A percentile compares a stretch with the other conserved stretches of the same genome.
These are phyloP conservation scores for Leptarthrus brevirostris DNA, from an alignment of 2,888 invertebrate genomes.

Conservation along the genomic window DNA sequence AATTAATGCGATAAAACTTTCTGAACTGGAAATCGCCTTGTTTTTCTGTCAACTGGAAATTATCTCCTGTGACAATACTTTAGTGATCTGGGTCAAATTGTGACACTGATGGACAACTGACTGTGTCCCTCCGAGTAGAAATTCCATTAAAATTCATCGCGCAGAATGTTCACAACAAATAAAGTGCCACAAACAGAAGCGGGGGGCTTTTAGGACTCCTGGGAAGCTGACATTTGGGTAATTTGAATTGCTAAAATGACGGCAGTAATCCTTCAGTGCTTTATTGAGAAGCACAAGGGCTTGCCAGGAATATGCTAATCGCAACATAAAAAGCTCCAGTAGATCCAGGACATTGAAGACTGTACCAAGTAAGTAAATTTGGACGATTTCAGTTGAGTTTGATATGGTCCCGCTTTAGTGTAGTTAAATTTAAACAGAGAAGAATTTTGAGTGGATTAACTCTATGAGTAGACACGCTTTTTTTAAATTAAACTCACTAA, in stretches of 20 bases:
- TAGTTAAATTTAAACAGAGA: too few relatives aligned
- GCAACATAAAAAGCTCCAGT: constrained; percentile 14
- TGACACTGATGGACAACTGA: constrained; percentile 32
- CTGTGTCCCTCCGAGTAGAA: constrained; percentile 1
- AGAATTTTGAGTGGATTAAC: too few relatives aligned
- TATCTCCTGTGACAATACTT: not conserved
- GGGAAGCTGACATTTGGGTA: constrained; percentile 21
- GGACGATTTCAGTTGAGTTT: too few relatives aligned
- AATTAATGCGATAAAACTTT: too few relatives aligned
- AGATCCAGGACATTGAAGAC: too few relatives aligned
- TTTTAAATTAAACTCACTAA: too few relatives aligned
- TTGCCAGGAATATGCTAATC: constrained; percentile 21
- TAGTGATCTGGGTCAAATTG: constrained; percentile 28
- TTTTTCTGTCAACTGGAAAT: not conserved
- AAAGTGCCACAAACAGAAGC: constrained; percentile 23
- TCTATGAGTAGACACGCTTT: too few relatives aligned
- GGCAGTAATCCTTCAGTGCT: constrained; percentile 25
- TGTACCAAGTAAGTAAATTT: too few relatives aligned
- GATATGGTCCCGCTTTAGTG: too few relatives aligned
- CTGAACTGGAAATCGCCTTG: not conserved
- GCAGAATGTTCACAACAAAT: constrained; percentile 18
- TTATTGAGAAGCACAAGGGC: not conserved
- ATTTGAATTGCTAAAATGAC: constrained; percentile 39
- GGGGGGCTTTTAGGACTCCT: not conserved
- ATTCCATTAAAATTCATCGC: constrained; percentile 31